Base-by-base conservation (phyloP, 37 sponge, comb jelly and placozoan genomes). In the Halichondria panicea region DNA sequence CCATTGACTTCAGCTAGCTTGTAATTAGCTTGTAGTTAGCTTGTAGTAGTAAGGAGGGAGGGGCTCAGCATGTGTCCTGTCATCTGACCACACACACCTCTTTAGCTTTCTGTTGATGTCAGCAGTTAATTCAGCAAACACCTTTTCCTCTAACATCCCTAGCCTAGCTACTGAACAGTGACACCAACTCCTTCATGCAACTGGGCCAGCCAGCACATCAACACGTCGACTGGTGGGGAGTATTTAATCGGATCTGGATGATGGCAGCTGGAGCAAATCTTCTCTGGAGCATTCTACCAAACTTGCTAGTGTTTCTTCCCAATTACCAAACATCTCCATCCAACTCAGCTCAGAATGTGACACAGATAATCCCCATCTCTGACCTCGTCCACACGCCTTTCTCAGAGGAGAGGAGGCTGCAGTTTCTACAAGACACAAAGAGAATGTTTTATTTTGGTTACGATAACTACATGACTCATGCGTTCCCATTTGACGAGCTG, bases 401-500 rank as follows among this genome's bases (percentile, higher is more conserved):
- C 62, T 67, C 87, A 22, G 83, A 91, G 42, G 78, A 77, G 61
- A 57, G 41, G 70, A 39, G 83, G 45, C 22, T 86, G 31, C 41
- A 62, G 30, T 46, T 91, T 73, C 81, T 43, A 33, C 79, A 91
- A n/a, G 80, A 78, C 22, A 75, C 83, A 5, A 73, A 81, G 57
- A 65, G 64, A 63, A 98, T 98, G 99, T 98, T 98, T 63, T 91
- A 98, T 74, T 84, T 79, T 74, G 99, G 96, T 0, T 98, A 95
- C 59, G 88, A 98, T 60, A 98, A 95, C 79, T 98, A 98, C 58
- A 90, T 98, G 75, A 60, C 67, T 15, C 81, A 93, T 78, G 99
- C 99, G 13, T 98, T 93, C 73, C 99, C 99, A n/a, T 44, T 77
- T 11, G 99, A 98, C 48, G 99, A 98, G 69, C 85, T 98, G 32